Base-by-base conservation (phyloP, 2,888 invertebrate genomes). In the Petrolisthes manimaculis region DNA sequence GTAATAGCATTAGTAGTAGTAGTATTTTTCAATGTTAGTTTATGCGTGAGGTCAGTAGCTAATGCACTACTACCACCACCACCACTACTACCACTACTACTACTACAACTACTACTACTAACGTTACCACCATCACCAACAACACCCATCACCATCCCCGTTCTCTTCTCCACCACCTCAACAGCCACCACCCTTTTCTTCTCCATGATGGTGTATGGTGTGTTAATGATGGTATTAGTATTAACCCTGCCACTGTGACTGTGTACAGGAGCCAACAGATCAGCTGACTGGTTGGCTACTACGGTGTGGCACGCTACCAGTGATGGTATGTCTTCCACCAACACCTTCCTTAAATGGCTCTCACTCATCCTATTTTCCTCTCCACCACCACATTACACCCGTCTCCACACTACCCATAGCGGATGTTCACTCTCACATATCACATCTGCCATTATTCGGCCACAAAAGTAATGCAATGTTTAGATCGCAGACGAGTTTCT, bases 181-280 rank as follows among this genome's bases (percentile, higher is more conserved):
- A 74, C 24, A 69, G 79, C 75, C 24, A 74, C 79, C 75, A 67
- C 54, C 71, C 79, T 74, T 56, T 78, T 80, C 37, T 80, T 71
- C 53, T 88, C 88, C 86, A 86, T 83, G 86, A 71, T 61, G 80
- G 75, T 61, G 74, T 61, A 74, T 75, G 85, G 51, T 9, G 14
- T 54, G 37, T 37, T 37, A 37, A 37, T 37, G 37, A 37, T 37
- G 37, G 37, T 37, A 2, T 37, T 37, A 37, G 37, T 37, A 37
- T 37, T 37, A 37, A 2, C 37, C 83, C 83, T 84, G 69, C 55
- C 55, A 80, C 88, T 88, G 88, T 84, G 84, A 82, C 80, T 78
- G 84, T 90, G 90, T 54, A 90, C 90, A 18, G 90, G 90, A 61
- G 90, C 90, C 86, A 90, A 82, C 86, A 90, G 79, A 83, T 90